Conservation (phyloP, 1,140 invertebrate genomes). For the Diploscapter pachys region DNA sequence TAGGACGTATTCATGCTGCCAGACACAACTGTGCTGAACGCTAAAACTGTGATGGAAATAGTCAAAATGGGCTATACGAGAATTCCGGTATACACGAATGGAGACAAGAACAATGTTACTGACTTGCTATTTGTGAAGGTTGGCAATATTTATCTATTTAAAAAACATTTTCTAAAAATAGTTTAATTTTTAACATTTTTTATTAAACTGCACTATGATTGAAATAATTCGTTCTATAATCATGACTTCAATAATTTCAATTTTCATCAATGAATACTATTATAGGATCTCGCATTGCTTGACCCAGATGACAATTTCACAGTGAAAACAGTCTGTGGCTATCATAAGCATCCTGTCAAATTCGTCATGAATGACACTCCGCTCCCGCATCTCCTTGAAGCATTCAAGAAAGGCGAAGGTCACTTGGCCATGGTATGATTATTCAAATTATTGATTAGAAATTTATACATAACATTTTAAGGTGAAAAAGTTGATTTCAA, state of each 20-base stretch:
- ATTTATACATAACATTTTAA: too few species aligned
- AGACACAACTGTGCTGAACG: slow-evolving; percentile 56
- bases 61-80: slow-evolving; percentile 86
- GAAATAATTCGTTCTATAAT: too few species aligned
- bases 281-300: slow-evolving; percentile 89
- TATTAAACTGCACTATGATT: too few species aligned
- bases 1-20: slow-evolving; percentile 64
- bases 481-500: slow-evolving; percentile 34
- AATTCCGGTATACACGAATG: slow-evolving; percentile 77
- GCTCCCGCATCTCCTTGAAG: slow-evolving; percentile 87
- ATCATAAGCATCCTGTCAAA: slow-evolving; percentile 89
- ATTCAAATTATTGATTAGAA: too few species aligned
- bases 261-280: too few species aligned
- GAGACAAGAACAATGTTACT: slow-evolving; percentile 68
- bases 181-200: slow-evolving; percentile 57
- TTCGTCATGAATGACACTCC: slow-evolving; percentile 94
- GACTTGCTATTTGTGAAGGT: not conserved
- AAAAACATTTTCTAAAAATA: slow-evolving; percentile 71
- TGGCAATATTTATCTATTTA: slow-evolving; percentile 68
- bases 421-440: too few species aligned
- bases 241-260: too few species aligned
- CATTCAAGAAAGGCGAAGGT: slow-evolving; percentile 78
- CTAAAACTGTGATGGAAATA: slow-evolving; percentile 83
- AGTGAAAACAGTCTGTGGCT: slow-evolving; percentile 82
- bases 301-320: slow-evolving; percentile 89